A percentile compares a stretch with the other conserved stretches of the same genome.
Conservation (phyloP, 2,888 invertebrate genomes). For the Pammene fasciana region DNA sequence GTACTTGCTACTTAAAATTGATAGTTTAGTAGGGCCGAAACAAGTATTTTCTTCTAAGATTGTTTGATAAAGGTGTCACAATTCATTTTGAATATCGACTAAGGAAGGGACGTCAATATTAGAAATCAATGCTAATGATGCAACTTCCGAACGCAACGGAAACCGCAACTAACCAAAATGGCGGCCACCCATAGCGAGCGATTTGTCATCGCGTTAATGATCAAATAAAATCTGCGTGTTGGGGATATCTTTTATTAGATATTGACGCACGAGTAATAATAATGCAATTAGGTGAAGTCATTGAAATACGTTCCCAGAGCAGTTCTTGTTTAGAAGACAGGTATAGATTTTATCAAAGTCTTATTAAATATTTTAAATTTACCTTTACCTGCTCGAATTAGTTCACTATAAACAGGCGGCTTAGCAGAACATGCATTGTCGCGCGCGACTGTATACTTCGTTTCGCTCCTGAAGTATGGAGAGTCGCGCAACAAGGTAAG, state of each 20-base stretch:
- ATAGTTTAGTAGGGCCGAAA: too few relatives aligned
- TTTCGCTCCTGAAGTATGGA: too few relatives aligned
- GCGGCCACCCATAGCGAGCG: constrained; percentile 71
- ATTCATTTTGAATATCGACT: not conserved
- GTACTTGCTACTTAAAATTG: too few relatives aligned
- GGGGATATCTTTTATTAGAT: constrained; percentile 21
- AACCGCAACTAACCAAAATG: constrained; percentile 60
- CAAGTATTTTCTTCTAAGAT: not conserved
- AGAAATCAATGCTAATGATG: constrained; percentile 52
- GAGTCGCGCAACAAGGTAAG: too few relatives aligned
- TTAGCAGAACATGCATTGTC: too few relatives aligned
- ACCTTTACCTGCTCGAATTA: too few relatives aligned
- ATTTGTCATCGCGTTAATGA: constrained; percentile 69
- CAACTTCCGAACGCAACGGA: constrained; percentile 59
- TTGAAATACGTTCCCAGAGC: not conserved
- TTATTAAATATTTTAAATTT: too few relatives aligned
- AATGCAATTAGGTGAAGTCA: constrained; percentile 10
- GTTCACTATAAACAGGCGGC: too few relatives aligned
- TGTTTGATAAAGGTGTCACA: not conserved
- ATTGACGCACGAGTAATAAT: constrained; percentile 8
- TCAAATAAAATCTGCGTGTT: constrained; percentile 35
- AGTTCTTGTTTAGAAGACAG: too few relatives aligned
- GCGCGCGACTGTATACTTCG: too few relatives aligned
- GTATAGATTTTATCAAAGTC: too few relatives aligned
- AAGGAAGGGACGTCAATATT: constrained; percentile 10